phyloP scores from a whole-genome alignment of 2,888 invertebrate species.

The Imbricaverruca yamaguchii region DNA sequence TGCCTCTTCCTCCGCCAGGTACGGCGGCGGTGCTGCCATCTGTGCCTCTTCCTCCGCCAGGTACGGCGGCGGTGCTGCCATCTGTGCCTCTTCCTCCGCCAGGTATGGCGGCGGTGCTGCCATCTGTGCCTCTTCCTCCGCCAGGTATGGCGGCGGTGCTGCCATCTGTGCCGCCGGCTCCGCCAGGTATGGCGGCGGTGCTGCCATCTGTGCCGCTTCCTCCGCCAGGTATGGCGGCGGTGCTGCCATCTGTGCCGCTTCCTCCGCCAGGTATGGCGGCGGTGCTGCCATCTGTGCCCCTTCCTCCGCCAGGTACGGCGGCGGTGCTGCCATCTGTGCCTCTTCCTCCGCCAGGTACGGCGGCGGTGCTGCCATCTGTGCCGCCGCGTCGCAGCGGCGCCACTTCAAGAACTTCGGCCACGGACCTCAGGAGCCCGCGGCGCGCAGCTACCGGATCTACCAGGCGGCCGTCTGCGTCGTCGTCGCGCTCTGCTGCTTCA shows the following conservation, averaged over 20 bases:
- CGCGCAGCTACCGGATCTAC: not conserved
- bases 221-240: not conserved
- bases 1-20: no score
- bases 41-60: no score
- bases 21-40: not conserved
- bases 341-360: not conserved
- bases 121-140: no score
- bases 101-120: not conserved
- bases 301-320: not conserved
- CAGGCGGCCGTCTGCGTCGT: not conserved
- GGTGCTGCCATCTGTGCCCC: not conserved
- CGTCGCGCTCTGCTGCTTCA: not conserved
- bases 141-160: not conserved
- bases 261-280: not conserved
- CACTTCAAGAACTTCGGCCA: slow-evolving; percentile 20
- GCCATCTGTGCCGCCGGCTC: not conserved
- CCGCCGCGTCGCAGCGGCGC: slow-evolving; percentile 11
- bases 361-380: not conserved
- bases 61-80: not conserved
- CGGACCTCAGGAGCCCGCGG: not conserved
- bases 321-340: not conserved
- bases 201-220: not conserved
- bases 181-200: not conserved
- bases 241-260: not conserved
- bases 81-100: no score